Percentiles rank a stretch among this genome's conserved stretches.
Evolutionary conservation across 2,888 invertebrate species (phyloP).

Genomic region (Strigamia maritima): DNA sequence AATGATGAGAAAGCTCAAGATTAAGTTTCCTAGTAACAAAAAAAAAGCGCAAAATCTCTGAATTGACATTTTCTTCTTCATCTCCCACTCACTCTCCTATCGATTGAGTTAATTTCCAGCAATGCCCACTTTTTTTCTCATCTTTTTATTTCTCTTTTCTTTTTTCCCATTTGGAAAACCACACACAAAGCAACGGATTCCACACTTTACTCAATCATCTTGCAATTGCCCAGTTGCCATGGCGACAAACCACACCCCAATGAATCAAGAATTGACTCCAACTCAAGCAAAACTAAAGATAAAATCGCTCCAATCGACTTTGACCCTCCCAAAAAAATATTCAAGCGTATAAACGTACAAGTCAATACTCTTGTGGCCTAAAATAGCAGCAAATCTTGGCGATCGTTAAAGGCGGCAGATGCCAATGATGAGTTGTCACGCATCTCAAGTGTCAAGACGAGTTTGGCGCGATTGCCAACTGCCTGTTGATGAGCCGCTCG

Average conservation of each 20-base stretch:
- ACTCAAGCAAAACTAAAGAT: slow-evolving; percentile 19
- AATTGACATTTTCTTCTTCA: slow-evolving; percentile 12
- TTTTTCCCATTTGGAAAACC: slow-evolving; percentile 16
- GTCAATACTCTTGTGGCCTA: slow-evolving; percentile 13
- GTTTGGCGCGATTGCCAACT: slow-evolving; percentile 27
- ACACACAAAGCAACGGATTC: slow-evolving; percentile 32
- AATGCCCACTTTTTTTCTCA: slow-evolving; percentile 1
- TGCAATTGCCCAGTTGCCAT: slow-evolving; percentile 8
- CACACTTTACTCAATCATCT: slow-evolving; percentile 12
- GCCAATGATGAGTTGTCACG: slow-evolving; percentile 31
- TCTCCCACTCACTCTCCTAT: background rate
- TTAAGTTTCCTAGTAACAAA: background rate
- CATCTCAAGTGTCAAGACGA: slow-evolving; percentile 23
- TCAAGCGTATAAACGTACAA: background rate
- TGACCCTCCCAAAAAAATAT: background rate
- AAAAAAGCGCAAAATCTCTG: slow-evolving; percentile 14
- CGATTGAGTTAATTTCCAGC: slow-evolving; percentile 32
- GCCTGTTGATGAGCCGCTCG: slow-evolving; percentile 23
- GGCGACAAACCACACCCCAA: slow-evolving; percentile 17
- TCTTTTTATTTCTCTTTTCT: background rate
- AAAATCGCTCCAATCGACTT: slow-evolving; percentile 2
- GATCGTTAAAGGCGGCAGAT: slow-evolving; percentile 27
- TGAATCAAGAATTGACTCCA: slow-evolving; percentile 31
- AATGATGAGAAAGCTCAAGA: slow-evolving; percentile 27
- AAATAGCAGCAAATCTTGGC: background rate